phyloP scores from a whole-genome alignment of 2,888 invertebrate genomes.

The Pollenia amentaria region DNA sequence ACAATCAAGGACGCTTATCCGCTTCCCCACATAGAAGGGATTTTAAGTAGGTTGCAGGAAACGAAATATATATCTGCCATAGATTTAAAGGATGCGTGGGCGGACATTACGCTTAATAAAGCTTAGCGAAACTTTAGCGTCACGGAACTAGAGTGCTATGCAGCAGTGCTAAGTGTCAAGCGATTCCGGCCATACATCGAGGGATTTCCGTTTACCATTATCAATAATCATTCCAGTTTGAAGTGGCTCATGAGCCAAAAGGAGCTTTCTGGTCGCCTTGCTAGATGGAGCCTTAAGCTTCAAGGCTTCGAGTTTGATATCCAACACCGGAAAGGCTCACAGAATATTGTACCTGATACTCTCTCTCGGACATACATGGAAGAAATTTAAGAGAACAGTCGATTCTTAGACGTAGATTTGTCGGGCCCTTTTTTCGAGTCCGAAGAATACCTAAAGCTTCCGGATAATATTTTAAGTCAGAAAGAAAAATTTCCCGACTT shows the following conservation, averaged over 20 bases:
- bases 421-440: neutral
- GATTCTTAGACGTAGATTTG: neutral
- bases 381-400: neutral
- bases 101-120: constrained; percentile 13
- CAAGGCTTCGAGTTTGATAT: constrained; percentile 51
- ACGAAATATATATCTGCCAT: constrained; percentile 66
- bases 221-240: no score
- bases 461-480: no score
- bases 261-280: constrained; percentile 23
- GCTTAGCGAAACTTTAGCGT: neutral
- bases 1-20: constrained; percentile 20
- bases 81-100: no score
- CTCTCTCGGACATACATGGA: constrained; percentile 37
- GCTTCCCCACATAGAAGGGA: neutral
- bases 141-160: constrained; percentile 5
- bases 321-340: constrained; percentile 41
- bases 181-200: no score
- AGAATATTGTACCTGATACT: constrained; percentile 59
- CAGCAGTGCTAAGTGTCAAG: neutral
- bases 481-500: constrained; percentile 5
- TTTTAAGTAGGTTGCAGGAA: constrained; percentile 26
- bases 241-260: no score
- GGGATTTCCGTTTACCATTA: no score
- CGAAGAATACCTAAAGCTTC: no score
- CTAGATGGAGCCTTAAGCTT: constrained; percentile 51